These are phyloP conservation scores for Rapana venosa DNA, from an alignment of 2,888 invertebrate species.

Conservation along the genomic window DNA sequence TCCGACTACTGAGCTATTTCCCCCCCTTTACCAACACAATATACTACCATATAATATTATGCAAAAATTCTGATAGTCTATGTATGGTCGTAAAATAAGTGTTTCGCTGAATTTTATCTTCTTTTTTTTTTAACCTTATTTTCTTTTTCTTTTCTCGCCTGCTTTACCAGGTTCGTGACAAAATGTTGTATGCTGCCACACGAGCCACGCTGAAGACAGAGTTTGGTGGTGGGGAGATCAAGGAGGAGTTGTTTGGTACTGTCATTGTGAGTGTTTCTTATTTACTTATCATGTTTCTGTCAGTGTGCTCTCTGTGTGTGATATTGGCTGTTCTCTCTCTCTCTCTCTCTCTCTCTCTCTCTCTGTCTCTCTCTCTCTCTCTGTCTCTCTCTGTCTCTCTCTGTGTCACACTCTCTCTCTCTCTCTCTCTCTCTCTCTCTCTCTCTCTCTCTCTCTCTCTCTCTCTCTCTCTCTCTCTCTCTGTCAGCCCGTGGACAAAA, in stretches of 20 bases:
- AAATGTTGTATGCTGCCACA: constrained; percentile 98
- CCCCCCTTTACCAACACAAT: no score
- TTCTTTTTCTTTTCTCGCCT: no score
- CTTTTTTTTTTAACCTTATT: no score
- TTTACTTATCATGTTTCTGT: no score
- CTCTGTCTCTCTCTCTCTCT: background rate
- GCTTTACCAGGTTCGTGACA: constrained; percentile 85
- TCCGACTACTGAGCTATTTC: no score
- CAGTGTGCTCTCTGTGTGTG: no score
- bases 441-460: background rate
- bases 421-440: background rate
- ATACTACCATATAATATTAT: no score
- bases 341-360: background rate
- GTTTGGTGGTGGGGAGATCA: constrained; percentile 95
- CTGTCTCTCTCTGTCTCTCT: background rate
- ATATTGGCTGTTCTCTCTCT: no score
- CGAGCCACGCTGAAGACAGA: constrained; percentile 97
- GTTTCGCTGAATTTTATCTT: no score
- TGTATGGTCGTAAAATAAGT: no score
- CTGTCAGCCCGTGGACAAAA: no score
- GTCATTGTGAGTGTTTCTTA: constrained; percentile 80
- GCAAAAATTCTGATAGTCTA: no score
- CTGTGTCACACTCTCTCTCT: background rate
- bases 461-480: background rate
- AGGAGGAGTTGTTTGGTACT: constrained; percentile 96